Evolutionary conservation across 2,113 vertebrate species (phyloP), one percentile per base, ranked within the genome.

Genomic region (Cephalopterus ornatus): DNA sequence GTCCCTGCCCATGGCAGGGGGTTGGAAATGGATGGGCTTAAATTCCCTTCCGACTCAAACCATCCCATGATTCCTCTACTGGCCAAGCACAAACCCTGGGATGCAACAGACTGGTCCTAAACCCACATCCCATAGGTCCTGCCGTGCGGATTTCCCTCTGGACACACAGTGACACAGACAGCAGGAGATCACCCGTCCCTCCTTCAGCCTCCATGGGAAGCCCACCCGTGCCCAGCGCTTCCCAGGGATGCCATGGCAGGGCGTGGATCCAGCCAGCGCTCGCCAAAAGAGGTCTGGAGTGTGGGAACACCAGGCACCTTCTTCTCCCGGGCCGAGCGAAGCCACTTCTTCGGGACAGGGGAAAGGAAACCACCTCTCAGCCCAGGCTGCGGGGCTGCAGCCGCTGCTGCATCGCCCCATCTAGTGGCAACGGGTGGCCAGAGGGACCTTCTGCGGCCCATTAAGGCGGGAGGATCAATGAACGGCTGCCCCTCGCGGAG

Each of bases 351-450:
- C 24, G 87, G 14, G 44, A 2, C 14, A 0, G 24, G 30, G 49
- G 28, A 35, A 52, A 15, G 0, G 41, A 52, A 47, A 85, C 9
- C 73, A 24, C 68, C n/a, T 18, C 55, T 6, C 6, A 1, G 37
- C 16, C 17, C 83, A 5, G 8, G 27, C 67, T 44, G 9, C 3
- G 73, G 50, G 66, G 39, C 75, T 1, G 81, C 91, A 89, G 93
- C 62, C 6, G 61, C 95, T 97, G 96, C 52, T 14, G 79, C 92
- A 94, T 85, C 89, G 94, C 97, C 90, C 97, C 97, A 96, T 92
- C 97, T 97, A 95, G 95, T 1, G 97, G 97, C 92, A 70, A 37
- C 0, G 55, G 39, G 74, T 1, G 68, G 88, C 74, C 72, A 6
- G 50, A 37, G 66, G 83, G 61, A 88, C 58, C 80, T 35, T 41